These are phyloP conservation scores for Stramonita haemastoma DNA, from an alignment of 2,888 invertebrate species.

Conservation along the genomic window DNA sequence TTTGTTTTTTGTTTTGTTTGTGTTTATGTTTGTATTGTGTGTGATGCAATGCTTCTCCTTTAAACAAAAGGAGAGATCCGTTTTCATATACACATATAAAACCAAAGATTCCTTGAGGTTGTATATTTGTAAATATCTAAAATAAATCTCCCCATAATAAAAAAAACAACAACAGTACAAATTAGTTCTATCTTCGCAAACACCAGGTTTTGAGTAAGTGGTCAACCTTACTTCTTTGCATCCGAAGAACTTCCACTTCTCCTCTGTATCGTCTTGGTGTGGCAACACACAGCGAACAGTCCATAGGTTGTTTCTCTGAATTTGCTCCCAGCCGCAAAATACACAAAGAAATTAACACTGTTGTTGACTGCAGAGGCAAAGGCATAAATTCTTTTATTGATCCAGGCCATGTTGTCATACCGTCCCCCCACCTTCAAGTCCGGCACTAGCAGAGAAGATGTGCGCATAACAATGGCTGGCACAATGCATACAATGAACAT, in stretches of 20 bases:
- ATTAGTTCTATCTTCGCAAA: neutral
- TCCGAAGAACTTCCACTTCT: neutral
- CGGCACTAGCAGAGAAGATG: neutral
- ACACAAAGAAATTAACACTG: neutral
- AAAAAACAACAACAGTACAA: neutral
- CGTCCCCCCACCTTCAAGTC: neutral
- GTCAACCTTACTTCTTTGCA: no score
- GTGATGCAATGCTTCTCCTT: neutral
- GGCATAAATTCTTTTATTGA: neutral
- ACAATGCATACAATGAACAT: neutral
- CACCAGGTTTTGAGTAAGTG: neutral
- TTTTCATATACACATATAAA: neutral
- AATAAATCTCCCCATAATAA: neutral
- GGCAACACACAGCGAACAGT: neutral
- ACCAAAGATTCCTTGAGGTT: neutral
- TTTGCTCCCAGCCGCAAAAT: neutral
- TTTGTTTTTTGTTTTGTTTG: no score
- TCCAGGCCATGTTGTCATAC: neutral
- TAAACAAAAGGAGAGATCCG: neutral
- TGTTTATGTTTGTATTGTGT: neutral
- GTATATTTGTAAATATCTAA: no score
- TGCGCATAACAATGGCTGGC: neutral
- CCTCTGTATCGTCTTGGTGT: neutral
- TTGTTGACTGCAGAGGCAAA: neutral
- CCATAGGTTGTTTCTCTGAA: neutral